These are phyloP conservation scores for Thamnaconus septentrionalis DNA, from an alignment of 2,113 vertebrate species.

Conservation along the genomic window DNA sequence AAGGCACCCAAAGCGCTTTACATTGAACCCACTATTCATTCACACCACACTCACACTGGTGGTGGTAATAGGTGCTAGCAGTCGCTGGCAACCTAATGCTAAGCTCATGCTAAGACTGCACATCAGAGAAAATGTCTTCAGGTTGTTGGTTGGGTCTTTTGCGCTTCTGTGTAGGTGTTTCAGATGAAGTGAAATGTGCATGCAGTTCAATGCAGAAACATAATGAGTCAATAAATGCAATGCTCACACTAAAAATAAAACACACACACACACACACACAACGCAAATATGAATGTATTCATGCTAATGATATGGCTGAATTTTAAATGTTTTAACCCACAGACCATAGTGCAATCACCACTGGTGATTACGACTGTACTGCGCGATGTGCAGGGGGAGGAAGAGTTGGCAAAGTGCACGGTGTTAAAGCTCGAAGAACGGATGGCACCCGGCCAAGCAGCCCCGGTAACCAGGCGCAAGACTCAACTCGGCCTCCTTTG, in stretches of 20 bases:
- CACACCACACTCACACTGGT: no score
- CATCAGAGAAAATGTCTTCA: no score
- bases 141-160: no score
- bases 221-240: background rate
- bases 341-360: slow-evolving; percentile 35
- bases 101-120: no score
- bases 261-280: background rate
- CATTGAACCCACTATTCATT: no score
- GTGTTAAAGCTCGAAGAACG: slow-evolving; percentile 54
- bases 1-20: no score
- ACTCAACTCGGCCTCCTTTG: slow-evolving; percentile 48
- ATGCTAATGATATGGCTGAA: slow-evolving; percentile 32
- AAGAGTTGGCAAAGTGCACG: slow-evolving; percentile 61
- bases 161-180: background rate
- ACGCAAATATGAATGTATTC: slow-evolving; percentile 10
- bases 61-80: no score
- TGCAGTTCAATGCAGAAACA: background rate
- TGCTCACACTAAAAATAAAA: background rate
- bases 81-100: no score
- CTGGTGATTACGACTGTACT: slow-evolving; percentile 29
- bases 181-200: background rate
- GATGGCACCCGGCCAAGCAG: slow-evolving; percentile 57
- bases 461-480: slow-evolving; percentile 53
- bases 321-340: slow-evolving; percentile 53
- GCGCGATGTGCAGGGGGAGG: slow-evolving; percentile 28